A percentile compares a stretch with the other conserved stretches of the same genome.
Conservation (phyloP, 2,888 invertebrate genomes). For the Calephelis perditalis region DNA sequence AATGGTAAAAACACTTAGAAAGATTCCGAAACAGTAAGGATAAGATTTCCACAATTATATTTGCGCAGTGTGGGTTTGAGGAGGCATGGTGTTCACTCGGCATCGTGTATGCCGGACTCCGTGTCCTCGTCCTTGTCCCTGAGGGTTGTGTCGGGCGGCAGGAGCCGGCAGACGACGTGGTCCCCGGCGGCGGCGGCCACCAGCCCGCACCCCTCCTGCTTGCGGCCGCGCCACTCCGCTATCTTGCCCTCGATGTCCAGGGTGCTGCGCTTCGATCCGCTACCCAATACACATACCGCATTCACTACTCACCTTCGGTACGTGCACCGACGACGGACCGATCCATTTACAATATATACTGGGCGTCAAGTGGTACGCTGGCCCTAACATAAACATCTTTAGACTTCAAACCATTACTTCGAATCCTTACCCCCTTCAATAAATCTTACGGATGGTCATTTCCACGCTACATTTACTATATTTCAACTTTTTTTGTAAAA, state of each 20-base stretch:
- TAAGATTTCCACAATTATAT: too few relatives aligned
- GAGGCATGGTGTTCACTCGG: constrained; percentile 44
- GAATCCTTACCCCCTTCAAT: too few relatives aligned
- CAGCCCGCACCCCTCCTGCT: constrained; percentile 35
- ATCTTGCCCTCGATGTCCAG: constrained; percentile 75
- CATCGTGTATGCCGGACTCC: constrained; percentile 70
- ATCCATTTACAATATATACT: too few relatives aligned
- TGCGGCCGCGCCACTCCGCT: constrained; percentile 62
- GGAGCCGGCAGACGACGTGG: constrained; percentile 38
- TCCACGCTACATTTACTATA: too few relatives aligned
- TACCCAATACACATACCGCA: constrained; percentile 33
- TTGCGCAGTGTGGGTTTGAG: neutral
- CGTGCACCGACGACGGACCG: too few relatives aligned
- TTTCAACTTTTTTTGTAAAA: too few relatives aligned
- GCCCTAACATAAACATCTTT: too few relatives aligned
- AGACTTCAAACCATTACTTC: too few relatives aligned
- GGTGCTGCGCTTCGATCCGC: constrained; percentile 71
- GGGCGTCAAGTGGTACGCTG: too few relatives aligned
- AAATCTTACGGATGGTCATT: too few relatives aligned
- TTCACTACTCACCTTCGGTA: constrained; percentile 3
- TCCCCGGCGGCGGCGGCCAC: constrained; percentile 22
- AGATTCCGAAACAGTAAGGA: too few relatives aligned
- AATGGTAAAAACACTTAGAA: too few relatives aligned
- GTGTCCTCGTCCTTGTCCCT: constrained; percentile 68
- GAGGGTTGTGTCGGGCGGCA: constrained; percentile 53